Base-by-base conservation (phyloP, 2,113 vertebrate genomes). In the Atherinomorus stipes region DNA sequence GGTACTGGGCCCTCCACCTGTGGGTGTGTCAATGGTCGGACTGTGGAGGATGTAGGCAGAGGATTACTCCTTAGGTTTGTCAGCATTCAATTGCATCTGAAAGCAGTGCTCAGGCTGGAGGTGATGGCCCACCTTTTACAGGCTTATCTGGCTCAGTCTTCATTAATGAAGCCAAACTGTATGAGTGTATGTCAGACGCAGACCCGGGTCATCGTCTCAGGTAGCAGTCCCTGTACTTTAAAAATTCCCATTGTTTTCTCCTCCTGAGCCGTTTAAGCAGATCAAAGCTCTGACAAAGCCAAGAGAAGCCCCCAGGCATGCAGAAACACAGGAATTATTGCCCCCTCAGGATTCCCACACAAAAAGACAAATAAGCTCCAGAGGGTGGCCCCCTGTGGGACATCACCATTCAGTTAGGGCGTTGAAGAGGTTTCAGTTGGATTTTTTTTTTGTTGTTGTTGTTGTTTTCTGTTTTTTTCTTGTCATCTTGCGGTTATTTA, bases 261-360 rank as follows among this genome's bases (percentile, higher is more conserved):
- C 90, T 84, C 85, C 90, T 1, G 86, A 91, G 85, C 88, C 88
- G 69, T 92, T 94, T 93, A 89, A 89, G 91, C 90, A 71, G 85
- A 95, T 93, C 91, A 83, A 92, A 87, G 91, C 74, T 76, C 71
- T 73, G 80, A 91, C 91, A 85, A 85, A 91, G 91, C 91, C 87
- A 88, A 84, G 91, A 88, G 92, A 93, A 93, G 86, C 87, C 85
- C 31, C 85, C 80, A 83, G 90, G 90, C 92, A 78, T 71, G 78
- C 64, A 74, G 84, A 90, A 92, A 91, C 85, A 86, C 72, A 80
- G 64, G 67, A 89, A 90, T 90, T 85, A 87, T 65, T 57, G 62
- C 71, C 76, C 44, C 76, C 70, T 72, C 47, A 85, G 73, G 89
- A 86, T 87, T 91, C 83, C 68, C 84, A 81, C 85, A 88, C 79